Evolutionary conservation across 2,113 vertebrate genomes (phyloP).

Genomic region (Hippocampus barbouri): DNA sequence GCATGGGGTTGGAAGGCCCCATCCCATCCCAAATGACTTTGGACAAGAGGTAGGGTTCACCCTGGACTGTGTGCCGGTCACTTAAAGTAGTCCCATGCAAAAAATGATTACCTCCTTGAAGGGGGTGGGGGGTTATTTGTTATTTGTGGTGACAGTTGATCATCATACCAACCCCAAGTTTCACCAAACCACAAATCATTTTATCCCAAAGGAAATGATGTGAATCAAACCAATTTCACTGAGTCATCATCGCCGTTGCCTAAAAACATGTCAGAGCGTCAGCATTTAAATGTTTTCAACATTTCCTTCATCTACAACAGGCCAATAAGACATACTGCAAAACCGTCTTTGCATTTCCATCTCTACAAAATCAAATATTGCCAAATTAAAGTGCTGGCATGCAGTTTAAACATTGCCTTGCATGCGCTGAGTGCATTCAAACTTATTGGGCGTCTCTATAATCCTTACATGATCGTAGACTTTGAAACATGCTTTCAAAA

Average conservation of each 20-base stretch:
- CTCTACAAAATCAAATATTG: background rate
- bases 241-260: too few species aligned
- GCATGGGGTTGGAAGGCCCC: too few species aligned
- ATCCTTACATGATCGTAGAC: background rate
- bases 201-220: too few species aligned
- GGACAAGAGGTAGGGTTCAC: background rate
- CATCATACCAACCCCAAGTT: too few species aligned
- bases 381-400: background rate
- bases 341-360: background rate
- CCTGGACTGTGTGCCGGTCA: background rate
- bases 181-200: too few species aligned
- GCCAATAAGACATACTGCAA: background rate
- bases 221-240: too few species aligned
- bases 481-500: background rate
- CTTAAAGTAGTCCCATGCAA: background rate
- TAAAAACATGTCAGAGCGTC: background rate
- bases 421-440: background rate
- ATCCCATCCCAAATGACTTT: background rate
- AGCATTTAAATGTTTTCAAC: too few species aligned
- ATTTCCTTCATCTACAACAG: background rate
- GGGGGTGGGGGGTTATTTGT: too few species aligned
- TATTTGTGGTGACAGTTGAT: too few species aligned
- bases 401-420: background rate
- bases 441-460: background rate
- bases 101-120: too few species aligned